phyloP scores from a whole-genome alignment of 2,797 vertebrate genomes.

The Onychomys torridus region DNA sequence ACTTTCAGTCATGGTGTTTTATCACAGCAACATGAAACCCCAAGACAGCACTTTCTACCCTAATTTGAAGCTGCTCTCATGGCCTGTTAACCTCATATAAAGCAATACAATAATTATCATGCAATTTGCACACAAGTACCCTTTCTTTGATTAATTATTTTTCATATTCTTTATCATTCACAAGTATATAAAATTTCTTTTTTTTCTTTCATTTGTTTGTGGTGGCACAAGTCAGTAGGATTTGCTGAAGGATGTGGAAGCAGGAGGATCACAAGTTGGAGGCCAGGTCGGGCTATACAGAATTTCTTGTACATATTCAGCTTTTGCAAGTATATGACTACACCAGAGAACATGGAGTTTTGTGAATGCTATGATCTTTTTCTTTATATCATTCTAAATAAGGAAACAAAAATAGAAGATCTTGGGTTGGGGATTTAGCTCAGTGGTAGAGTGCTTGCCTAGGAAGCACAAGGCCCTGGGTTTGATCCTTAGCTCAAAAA shows the following conservation, averaged over 20 bases:
- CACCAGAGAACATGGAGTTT: neutral
- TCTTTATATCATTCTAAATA: neutral
- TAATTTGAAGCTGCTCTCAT: neutral
- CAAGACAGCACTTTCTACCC: neutral
- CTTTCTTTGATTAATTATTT: neutral
- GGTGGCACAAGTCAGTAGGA: too few relatives aligned
- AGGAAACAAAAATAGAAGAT: neutral
- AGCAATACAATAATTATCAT: neutral
- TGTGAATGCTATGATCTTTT: neutral
- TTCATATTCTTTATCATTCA: neutral
- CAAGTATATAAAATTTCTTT: neutral
- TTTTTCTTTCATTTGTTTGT: too few relatives aligned
- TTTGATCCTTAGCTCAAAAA: too few relatives aligned
- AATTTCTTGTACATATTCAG: neutral
- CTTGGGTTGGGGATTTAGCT: too few relatives aligned
- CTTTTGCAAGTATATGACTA: neutral
- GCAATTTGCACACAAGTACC: neutral
- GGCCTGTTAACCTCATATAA: neutral
- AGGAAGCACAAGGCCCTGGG: too few relatives aligned
- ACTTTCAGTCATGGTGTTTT: neutral
- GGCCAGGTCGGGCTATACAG: neutral
- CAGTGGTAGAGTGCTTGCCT: too few relatives aligned
- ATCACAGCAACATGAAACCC: neutral
- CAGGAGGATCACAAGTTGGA: too few relatives aligned
- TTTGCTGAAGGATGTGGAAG: too few relatives aligned